A percentile compares a stretch with the other conserved stretches of the same genome.
Conservation (phyloP, 2,797 vertebrate species). For the Gobionotothen gibberifrons region DNA sequence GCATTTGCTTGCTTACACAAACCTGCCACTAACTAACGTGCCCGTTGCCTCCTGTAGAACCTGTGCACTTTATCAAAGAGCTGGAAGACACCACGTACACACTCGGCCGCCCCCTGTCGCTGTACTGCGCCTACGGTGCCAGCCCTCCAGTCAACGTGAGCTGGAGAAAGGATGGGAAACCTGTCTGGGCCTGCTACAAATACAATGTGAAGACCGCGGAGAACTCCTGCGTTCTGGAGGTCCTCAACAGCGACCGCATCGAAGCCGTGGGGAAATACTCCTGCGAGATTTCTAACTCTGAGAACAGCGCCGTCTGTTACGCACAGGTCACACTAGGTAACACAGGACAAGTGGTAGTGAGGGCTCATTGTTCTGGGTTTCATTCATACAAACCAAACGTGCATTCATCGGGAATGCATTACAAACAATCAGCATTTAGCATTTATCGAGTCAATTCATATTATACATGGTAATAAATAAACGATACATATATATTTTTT, state of each 20-base stretch:
- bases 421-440: no score
- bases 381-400: no score
- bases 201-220: conserved; percentile 90
- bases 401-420: no score
- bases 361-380: conserved; percentile 3
- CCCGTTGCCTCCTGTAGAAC: conserved; percentile 63
- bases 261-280: conserved; percentile 89
- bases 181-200: conserved; percentile 87
- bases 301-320: conserved; percentile 39
- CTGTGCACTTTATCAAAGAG: conserved; percentile 87
- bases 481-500: no score
- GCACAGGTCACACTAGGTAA: conserved; percentile 59
- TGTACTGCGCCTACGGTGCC: conserved; percentile 89
- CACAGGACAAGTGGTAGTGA: neutral
- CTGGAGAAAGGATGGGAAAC: conserved; percentile 89
- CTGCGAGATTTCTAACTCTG: conserved; percentile 84
- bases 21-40: conserved; percentile 52
- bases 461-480: no score
- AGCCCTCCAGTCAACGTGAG: conserved; percentile 88
- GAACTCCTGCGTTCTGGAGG: conserved; percentile 80
- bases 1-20: neutral
- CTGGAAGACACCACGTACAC: conserved; percentile 88
- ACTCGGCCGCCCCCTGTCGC: conserved; percentile 85
- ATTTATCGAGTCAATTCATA: no score
- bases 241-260: conserved; percentile 83